phyloP scores from a whole-genome alignment of 2,888 invertebrate genomes.

The Phytoseiulus persimilis region DNA sequence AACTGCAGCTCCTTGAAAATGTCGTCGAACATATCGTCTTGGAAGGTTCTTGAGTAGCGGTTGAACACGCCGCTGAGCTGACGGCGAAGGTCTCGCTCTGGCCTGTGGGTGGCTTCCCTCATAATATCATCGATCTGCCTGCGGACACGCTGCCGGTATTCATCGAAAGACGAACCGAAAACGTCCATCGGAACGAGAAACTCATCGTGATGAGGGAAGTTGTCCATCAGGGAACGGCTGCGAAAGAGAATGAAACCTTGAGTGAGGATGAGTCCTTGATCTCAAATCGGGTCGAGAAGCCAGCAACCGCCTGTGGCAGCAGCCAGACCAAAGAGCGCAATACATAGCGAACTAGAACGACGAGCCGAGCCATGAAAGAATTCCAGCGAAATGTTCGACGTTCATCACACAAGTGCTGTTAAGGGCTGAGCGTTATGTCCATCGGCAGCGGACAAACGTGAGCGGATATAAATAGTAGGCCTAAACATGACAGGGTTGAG shows the following conservation, averaged over 20 bases:
- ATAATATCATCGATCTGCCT: slow-evolving; percentile 28
- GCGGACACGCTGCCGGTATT: slow-evolving; percentile 22
- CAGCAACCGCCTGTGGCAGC: background rate
- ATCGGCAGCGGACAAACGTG: background rate
- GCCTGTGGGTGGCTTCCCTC: slow-evolving; percentile 9
- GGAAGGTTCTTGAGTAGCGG: slow-evolving; percentile 34
- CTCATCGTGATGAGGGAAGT: slow-evolving; percentile 34
- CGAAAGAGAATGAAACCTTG: background rate
- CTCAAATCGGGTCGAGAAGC: background rate
- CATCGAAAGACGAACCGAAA: slow-evolving; percentile 31
- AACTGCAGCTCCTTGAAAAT: slow-evolving; percentile 34
- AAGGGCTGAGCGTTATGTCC: background rate
- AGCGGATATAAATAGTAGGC: background rate
- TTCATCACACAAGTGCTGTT: background rate
- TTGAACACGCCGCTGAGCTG: slow-evolving; percentile 31
- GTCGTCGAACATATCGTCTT: slow-evolving; percentile 32
- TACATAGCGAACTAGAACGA: background rate
- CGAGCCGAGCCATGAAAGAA: background rate
- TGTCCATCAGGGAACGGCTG: slow-evolving; percentile 13
- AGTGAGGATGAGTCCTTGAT: background rate
- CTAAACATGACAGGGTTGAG: background rate
- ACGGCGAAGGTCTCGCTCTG: slow-evolving; percentile 25
- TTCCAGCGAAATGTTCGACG: background rate
- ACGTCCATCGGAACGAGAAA: slow-evolving; percentile 33
- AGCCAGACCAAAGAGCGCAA: background rate